Base-by-base conservation (phyloP, 2,888 invertebrate species). In the Xylota segnis region DNA sequence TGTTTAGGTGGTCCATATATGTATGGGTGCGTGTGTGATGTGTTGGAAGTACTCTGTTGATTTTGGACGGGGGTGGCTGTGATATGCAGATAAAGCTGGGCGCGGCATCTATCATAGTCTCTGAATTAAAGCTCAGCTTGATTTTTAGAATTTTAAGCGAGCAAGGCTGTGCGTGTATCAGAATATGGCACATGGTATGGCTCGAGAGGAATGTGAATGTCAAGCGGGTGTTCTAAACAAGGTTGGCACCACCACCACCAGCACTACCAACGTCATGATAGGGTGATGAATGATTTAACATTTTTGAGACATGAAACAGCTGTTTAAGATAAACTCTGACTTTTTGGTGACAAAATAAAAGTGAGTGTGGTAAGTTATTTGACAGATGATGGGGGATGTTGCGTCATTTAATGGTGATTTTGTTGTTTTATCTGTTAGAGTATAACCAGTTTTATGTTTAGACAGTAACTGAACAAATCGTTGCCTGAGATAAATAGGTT, bases 31-130 rank as follows among this genome's bases (percentile, higher is more conserved):
- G 18, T 23, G 52, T 45, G 52, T 58, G 56, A 14, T 5, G 14
- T 43, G 5, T 2, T 4, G 5, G 10, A 29, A 29, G 5, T n/a
- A 5, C 29, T 52, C 7, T 18, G 14, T 18, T 27, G 34, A 18
- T 9, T 16, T 23, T 9, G 45, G 10, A 37, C 72, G 50, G 66
- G 52, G 61, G 59, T 75, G 81, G 68, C 18, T 74, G 43, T 74
- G 59, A 79, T 79, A 74, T 76, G 70, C 47, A 70, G 52, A 70
- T 63, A 83, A 66, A 58, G 71, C 65, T 83, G 65, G 82, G 82
- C 65, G 76, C 82, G 82, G 82, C 58, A 82, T 70, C 70, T 56
- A 47, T 45, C 37, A 61, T 54, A 37, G 29, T 7, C 5, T 70
- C 63, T 76, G 56, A 63, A 70, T 66, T 70, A 75, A 75, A 82